phyloP scores from a whole-genome alignment of 1,140 invertebrate species.

The Magallana angulata region DNA sequence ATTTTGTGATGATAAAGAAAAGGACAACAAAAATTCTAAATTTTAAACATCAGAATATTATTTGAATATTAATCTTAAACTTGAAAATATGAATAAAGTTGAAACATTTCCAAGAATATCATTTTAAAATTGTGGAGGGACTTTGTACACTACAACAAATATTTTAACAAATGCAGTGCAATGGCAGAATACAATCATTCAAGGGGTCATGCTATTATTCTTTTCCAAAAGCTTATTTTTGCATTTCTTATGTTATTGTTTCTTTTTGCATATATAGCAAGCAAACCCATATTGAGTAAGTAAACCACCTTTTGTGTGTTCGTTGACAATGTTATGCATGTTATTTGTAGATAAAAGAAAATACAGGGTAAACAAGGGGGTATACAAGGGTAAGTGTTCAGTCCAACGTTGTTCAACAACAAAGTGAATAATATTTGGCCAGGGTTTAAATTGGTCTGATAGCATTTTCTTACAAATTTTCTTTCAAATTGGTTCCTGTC shows the following conservation, averaged over 20 bases:
- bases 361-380: conserved; percentile 23
- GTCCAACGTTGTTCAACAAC: not conserved
- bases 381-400: conserved; percentile 3
- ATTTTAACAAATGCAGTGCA: too few relatives aligned
- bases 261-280: conserved; percentile 28
- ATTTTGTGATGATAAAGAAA: too few relatives aligned
- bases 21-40: too few relatives aligned
- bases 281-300: conserved; percentile 5
- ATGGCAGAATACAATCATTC: not conserved
- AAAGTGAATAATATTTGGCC: not conserved
- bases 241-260: conserved; percentile 17
- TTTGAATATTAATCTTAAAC: too few relatives aligned
- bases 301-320: conserved; percentile 16
- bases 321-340: conserved; percentile 16
- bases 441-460: too few relatives aligned
- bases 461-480: too few relatives aligned
- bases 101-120: too few relatives aligned
- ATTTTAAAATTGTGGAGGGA: too few relatives aligned
- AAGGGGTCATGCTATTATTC: not conserved
- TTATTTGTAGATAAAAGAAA: conserved; percentile 48
- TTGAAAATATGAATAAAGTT: too few relatives aligned
- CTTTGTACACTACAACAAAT: too few relatives aligned
- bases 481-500: too few relatives aligned
- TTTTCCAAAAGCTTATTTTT: not conserved
- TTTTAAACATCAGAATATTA: too few relatives aligned